phyloP scores from a whole-genome alignment of 2,888 invertebrate species.

The Megastigmus dorsalis region DNA sequence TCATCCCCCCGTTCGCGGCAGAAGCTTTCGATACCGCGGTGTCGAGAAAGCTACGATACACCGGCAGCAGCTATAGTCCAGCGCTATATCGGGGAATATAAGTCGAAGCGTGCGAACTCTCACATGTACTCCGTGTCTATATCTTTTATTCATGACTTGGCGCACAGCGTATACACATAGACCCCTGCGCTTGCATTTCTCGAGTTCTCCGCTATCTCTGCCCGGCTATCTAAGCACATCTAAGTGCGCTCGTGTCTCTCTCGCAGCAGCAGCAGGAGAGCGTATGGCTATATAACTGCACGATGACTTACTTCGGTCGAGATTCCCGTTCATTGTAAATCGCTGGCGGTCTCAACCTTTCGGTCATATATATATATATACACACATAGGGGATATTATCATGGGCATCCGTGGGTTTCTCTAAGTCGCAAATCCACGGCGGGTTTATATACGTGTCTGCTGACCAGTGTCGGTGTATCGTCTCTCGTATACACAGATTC shows the following conservation, averaged over 20 bases:
- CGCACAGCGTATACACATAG: not conserved
- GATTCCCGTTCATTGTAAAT: too few relatives aligned
- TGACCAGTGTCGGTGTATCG: too few relatives aligned
- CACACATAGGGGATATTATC: constrained; percentile 25
- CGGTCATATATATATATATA: not conserved
- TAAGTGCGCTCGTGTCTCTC: constrained; percentile 21
- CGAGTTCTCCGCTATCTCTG: not conserved
- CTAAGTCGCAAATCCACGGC: constrained; percentile 2
- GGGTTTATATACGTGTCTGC: not conserved
- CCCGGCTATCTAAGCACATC: constrained; percentile 38
- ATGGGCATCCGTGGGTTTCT: too few relatives aligned
- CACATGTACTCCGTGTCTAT: constrained; percentile 51
- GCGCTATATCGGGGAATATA: too few relatives aligned
- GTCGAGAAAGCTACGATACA: too few relatives aligned
- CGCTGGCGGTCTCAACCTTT: too few relatives aligned
- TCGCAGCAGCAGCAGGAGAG: too few relatives aligned
- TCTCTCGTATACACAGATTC: not conserved
- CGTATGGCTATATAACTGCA: not conserved
- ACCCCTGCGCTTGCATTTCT: constrained; percentile 5
- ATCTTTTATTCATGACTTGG: constrained; percentile 64
- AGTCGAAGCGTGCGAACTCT: constrained; percentile 55
- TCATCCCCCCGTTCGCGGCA: too few relatives aligned
- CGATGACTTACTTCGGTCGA: constrained; percentile 35
- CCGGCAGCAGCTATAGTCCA: too few relatives aligned
- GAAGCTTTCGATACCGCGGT: too few relatives aligned